Evolutionary conservation across 92 coral and sea anemone genomes (phyloP).

Genomic region (Phenganax marumi): DNA sequence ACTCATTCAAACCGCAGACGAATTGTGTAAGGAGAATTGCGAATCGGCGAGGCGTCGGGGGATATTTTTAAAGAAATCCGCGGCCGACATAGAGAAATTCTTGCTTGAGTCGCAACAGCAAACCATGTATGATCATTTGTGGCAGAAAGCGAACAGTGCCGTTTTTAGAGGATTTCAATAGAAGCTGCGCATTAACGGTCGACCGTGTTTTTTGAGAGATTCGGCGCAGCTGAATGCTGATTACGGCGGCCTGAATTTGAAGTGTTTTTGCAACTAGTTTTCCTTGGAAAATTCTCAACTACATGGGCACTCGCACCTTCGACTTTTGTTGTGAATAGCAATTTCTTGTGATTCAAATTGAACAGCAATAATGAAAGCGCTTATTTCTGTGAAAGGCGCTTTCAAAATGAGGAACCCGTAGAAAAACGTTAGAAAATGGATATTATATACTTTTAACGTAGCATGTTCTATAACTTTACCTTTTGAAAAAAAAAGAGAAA

Average conservation of each 20-base stretch:
- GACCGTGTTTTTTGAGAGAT: neutral
- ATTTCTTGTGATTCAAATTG: neutral
- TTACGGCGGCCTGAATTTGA: neutral
- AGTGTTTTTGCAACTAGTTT: neutral
- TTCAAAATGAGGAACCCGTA: neutral
- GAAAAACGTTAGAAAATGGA: neutral
- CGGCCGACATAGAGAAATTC: slow-evolving; percentile 61
- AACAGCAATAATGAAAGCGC: neutral
- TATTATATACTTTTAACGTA: neutral
- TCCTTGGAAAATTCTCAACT: neutral
- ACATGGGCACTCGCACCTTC: neutral
- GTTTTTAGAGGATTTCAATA: slow-evolving; percentile 25
- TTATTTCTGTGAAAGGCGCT: neutral
- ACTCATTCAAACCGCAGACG: slow-evolving; percentile 28
- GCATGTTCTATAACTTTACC: neutral
- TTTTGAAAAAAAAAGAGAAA: neutral
- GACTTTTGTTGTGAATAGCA: neutral
- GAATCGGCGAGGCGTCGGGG: slow-evolving; percentile 69
- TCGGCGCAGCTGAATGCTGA: neutral
- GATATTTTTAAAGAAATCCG: slow-evolving; percentile 63
- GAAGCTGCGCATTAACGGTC: neutral
- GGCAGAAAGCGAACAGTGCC: slow-evolving; percentile 33
- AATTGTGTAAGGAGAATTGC: slow-evolving; percentile 39
- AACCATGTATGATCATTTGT: slow-evolving; percentile 22
- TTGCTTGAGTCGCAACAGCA: slow-evolving; percentile 32